Conservation (phyloP, 2,113 vertebrate genomes). For the Ahaetulla prasina region DNA sequence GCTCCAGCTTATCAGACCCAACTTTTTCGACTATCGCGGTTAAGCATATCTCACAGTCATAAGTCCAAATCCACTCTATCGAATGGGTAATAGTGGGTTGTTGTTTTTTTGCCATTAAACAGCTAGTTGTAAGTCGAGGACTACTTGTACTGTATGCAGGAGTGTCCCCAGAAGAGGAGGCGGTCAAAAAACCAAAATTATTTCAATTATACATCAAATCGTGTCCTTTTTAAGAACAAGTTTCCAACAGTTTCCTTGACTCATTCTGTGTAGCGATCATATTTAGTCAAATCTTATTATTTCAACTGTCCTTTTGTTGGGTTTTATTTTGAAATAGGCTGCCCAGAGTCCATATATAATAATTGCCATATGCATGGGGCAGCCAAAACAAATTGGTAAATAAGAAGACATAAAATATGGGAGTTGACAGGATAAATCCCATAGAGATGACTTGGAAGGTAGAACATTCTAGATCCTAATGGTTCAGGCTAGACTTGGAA, state of each 20-base stretch:
- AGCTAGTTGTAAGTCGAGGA: no score
- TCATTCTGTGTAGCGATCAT: background rate
- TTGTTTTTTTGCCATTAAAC: no score
- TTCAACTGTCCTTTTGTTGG: background rate
- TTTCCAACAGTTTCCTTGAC: no score
- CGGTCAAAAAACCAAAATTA: background rate
- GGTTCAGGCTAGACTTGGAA: background rate
- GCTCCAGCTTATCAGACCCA: no score
- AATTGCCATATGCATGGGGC: background rate
- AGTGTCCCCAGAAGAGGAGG: background rate
- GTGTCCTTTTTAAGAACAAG: background rate
- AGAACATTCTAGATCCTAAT: background rate
- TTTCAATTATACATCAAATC: background rate
- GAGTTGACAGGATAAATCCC: background rate
- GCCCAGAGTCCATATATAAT: background rate
- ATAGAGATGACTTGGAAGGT: background rate
- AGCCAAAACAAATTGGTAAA: background rate
- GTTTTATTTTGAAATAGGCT: background rate
- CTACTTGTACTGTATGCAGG: background rate
- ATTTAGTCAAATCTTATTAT: background rate
- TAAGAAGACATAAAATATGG: background rate
- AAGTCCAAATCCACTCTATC: no score
- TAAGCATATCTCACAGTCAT: no score
- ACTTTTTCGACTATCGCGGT: no score
- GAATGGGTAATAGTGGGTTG: no score